These are phyloP conservation scores for Pandemis cinnamomeana DNA, from an alignment of 2,888 invertebrate species.

Conservation along the genomic window DNA sequence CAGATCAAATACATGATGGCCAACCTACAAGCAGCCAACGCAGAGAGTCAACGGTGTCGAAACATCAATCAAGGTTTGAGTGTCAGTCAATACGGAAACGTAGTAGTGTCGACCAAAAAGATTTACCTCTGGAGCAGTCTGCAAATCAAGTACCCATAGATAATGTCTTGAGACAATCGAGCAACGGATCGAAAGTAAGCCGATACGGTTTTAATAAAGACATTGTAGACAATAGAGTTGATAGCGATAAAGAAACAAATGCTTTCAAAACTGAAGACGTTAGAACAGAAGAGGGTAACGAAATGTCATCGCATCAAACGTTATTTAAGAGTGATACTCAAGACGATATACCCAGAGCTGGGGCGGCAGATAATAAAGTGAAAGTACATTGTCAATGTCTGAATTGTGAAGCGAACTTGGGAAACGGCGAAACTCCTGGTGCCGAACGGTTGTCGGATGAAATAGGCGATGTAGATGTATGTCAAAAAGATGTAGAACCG, in stretches of 20 bases:
- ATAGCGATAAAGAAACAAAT: neutral
- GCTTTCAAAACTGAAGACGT: neutral
- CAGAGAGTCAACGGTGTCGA: neutral
- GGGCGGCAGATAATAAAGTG: neutral
- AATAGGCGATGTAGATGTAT: neutral
- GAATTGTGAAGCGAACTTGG: neutral
- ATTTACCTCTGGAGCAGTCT: neutral
- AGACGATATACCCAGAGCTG: neutral
- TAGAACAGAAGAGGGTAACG: neutral
- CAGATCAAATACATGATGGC: neutral
- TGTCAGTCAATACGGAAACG: neutral
- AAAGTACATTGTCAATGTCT: neutral
- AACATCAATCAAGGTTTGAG: neutral
- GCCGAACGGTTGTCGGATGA: neutral
- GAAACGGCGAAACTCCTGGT: neutral
- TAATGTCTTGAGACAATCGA: neutral
- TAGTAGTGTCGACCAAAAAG: neutral
- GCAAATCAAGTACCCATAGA: neutral
- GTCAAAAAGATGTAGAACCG: neutral
- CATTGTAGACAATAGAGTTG: neutral
- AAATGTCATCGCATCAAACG: neutral
- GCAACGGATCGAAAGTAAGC: neutral
- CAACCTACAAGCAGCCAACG: neutral
- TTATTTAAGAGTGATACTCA: neutral
- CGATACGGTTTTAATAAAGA: neutral